Conservation (phyloP, 2,888 invertebrate genomes). For the Pyrgus malvae region DNA sequence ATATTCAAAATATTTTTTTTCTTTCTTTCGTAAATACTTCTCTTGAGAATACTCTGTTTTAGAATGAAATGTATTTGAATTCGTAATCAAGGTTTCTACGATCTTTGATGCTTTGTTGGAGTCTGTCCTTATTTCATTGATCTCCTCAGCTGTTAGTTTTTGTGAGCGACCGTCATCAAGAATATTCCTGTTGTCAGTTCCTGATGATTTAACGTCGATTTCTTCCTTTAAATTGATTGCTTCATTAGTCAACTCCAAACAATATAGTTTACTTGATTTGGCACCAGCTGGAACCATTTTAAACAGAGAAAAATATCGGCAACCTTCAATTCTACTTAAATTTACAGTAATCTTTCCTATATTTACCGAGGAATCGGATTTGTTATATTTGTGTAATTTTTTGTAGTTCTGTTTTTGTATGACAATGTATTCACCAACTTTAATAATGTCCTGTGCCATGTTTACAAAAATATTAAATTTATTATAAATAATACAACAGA, state of each 20-base stretch:
- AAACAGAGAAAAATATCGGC: slow-evolving; percentile 88
- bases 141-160: slow-evolving; percentile 90
- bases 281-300: slow-evolving; percentile 85
- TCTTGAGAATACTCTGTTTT: slow-evolving; percentile 97
- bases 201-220: slow-evolving; percentile 85
- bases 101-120: slow-evolving; percentile 91
- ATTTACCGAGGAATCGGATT: slow-evolving; percentile 82
- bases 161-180: slow-evolving; percentile 91
- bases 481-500: no score
- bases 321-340: slow-evolving; percentile 84
- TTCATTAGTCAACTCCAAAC: slow-evolving; percentile 76
- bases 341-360: slow-evolving; percentile 87
- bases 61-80: slow-evolving; percentile 93
- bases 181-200: slow-evolving; percentile 92
- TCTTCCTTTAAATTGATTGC: slow-evolving; percentile 78
- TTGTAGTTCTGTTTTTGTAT: slow-evolving; percentile 90
- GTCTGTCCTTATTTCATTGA: slow-evolving; percentile 88
- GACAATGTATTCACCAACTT: slow-evolving; percentile 87
- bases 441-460: slow-evolving; percentile 64
- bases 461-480: no score
- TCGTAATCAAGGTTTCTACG: slow-evolving; percentile 92
- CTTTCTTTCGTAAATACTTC: slow-evolving; percentile 97
- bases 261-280: slow-evolving; percentile 80
- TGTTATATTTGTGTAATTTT: slow-evolving; percentile 88
- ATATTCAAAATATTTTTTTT: slow-evolving; percentile 94